Conservation (phyloP, 2,113 vertebrate genomes). For the Accipiter virgatus region DNA sequence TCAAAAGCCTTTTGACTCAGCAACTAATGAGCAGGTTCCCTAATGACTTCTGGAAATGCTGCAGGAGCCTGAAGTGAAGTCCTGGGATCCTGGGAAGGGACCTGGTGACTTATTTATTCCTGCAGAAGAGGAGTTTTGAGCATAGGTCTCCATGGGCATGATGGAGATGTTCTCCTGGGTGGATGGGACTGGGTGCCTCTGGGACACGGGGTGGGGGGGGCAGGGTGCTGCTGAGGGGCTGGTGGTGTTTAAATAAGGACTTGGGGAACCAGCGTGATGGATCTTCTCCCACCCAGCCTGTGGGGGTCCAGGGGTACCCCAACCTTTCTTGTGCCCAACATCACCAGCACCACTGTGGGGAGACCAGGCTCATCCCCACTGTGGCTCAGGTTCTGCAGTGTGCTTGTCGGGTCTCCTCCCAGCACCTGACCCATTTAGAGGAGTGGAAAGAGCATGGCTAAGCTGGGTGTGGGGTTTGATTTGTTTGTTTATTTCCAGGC, state of each 20-base stretch:
- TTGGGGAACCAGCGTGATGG: fast-evolving
- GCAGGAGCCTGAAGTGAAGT: not conserved
- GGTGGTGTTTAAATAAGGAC: not conserved
- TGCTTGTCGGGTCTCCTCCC: fast-evolving
- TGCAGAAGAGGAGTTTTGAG: not conserved
- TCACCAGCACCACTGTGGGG: not conserved
- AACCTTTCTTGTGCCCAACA: not conserved
- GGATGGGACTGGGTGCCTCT: too few species aligned
- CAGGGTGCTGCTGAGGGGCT: not conserved
- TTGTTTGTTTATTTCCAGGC: not conserved
- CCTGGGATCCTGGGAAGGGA: not conserved
- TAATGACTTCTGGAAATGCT: not conserved
- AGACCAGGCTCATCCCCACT: not conserved
- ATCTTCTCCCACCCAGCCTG: not conserved
- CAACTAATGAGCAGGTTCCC: not conserved
- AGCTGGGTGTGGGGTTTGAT: not conserved
- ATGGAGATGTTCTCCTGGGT: not conserved
- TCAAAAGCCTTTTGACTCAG: not conserved
- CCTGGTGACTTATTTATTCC: fast-evolving
- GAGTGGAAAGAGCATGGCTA: fast-evolving
- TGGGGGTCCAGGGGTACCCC: too few species aligned
- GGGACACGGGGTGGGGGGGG: fast-evolving
- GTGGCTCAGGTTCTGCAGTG: fast-evolving
- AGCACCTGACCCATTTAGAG: fast-evolving
- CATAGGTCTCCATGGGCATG: not conserved